Conservation (phyloP, 2,888 invertebrate species). For the Mactromeris polynyma region DNA sequence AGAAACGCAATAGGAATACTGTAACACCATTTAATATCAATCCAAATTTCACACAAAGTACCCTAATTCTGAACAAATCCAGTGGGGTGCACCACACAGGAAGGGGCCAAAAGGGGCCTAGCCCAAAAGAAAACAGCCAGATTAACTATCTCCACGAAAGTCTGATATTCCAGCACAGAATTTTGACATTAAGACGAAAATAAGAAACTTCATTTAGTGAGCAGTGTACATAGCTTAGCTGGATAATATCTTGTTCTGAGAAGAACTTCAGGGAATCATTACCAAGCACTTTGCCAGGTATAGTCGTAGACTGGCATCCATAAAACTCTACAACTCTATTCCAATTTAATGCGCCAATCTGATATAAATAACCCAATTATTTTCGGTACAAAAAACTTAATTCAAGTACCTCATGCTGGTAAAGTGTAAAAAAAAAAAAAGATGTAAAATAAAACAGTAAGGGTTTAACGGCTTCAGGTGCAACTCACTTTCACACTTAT, state of each 20-base stretch:
- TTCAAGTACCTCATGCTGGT: background rate
- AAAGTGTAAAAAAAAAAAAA: background rate
- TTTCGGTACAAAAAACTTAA: background rate
- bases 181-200: background rate
- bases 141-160: background rate
- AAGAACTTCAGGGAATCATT: background rate
- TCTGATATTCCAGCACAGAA: background rate
- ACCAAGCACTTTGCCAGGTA: background rate
- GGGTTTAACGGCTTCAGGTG: background rate
- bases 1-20: background rate
- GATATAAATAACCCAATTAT: constrained; percentile 10
- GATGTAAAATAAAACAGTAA: background rate
- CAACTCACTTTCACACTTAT: background rate
- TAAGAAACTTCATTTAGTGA: background rate
- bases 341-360: background rate
- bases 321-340: constrained; percentile 4
- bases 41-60: background rate
- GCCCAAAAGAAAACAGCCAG: background rate
- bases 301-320: background rate
- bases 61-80: background rate
- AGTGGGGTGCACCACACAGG: background rate
- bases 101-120: background rate
- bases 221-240: background rate
- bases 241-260: background rate
- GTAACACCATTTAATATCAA: constrained; percentile 10